Evolutionary conservation across 2,888 invertebrate genomes (phyloP).

Genomic region (Venusia cambrica): DNA sequence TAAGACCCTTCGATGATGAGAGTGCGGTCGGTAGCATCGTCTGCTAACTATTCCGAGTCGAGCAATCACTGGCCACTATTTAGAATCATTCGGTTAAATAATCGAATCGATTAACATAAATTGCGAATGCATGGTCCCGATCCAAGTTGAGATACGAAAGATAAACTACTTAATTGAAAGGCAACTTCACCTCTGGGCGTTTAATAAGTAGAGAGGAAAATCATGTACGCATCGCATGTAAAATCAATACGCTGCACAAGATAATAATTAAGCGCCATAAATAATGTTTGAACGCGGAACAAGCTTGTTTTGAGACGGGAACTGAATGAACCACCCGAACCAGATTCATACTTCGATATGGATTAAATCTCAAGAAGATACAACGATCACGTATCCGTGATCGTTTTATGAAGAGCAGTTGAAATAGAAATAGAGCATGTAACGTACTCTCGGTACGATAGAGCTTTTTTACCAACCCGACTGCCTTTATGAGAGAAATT

Average conservation of each 20-base stretch:
- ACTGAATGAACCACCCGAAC: constrained; percentile 42
- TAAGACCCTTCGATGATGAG: constrained; percentile 39
- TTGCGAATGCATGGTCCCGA: constrained; percentile 25
- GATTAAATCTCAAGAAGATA: constrained; percentile 20
- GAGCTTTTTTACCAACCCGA: background rate
- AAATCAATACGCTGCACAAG: constrained; percentile 44
- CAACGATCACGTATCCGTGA: constrained; percentile 9
- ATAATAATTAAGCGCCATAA: constrained; percentile 60
- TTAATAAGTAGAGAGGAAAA: constrained; percentile 37
- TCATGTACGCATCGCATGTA: constrained; percentile 38
- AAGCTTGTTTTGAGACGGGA: constrained; percentile 33
- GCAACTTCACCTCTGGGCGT: constrained; percentile 30
- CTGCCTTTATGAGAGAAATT: too few relatives aligned
- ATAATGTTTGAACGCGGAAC: constrained; percentile 50
- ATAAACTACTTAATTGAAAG: constrained; percentile 25
- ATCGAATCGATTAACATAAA: constrained; percentile 26
- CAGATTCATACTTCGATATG: constrained; percentile 20
- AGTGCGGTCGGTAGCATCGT: constrained; percentile 36
- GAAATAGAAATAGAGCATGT: constrained; percentile 4
- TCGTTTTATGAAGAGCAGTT: constrained; percentile 3
- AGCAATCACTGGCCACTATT: constrained; percentile 39
- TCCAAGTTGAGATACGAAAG: constrained; percentile 27
- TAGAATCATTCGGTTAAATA: constrained; percentile 37
- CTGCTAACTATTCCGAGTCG: constrained; percentile 39
- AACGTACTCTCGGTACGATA: too few relatives aligned